These are phyloP conservation scores for Homarus americanus DNA, from an alignment of 1,140 invertebrate species.

Conservation along the genomic window DNA sequence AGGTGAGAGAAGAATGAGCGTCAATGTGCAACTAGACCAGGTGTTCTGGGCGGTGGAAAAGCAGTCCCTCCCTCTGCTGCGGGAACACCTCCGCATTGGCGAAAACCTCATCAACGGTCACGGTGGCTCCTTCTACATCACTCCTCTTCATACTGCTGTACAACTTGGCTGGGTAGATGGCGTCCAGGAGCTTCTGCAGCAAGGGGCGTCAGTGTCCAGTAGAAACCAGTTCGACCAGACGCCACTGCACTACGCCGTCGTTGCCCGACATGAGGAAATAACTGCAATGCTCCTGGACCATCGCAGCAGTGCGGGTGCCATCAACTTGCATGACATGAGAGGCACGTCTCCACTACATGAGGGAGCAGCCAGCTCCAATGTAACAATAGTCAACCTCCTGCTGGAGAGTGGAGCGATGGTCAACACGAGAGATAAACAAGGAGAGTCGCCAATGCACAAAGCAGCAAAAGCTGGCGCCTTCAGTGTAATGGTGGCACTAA, in stretches of 20 bases:
- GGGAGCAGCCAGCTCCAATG: constrained; percentile 81
- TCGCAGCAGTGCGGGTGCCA: constrained; percentile 77
- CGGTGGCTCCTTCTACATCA: constrained; percentile 76
- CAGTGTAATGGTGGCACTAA: constrained; percentile 78
- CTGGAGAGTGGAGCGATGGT: constrained; percentile 82
- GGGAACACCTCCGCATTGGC: neutral
- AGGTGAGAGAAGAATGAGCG: neutral
- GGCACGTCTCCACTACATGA: constrained; percentile 82
- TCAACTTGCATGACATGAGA: constrained; percentile 79
- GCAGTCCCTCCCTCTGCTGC: constrained; percentile 20
- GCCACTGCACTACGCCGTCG: constrained; percentile 82
- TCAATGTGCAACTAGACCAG: neutral
- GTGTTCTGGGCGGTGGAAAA: constrained; percentile 7
- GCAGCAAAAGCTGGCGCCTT: constrained; percentile 79
- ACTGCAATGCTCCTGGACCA: constrained; percentile 79
- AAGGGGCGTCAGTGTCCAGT: constrained; percentile 80
- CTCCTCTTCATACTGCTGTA: constrained; percentile 82
- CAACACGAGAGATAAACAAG: constrained; percentile 80
- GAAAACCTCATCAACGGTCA: constrained; percentile 56
- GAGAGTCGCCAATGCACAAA: constrained; percentile 80
- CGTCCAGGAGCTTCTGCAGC: constrained; percentile 80
- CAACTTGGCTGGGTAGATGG: constrained; percentile 80
- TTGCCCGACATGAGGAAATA: constrained; percentile 79
- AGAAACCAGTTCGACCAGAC: constrained; percentile 81
- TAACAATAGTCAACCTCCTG: constrained; percentile 81